These are phyloP conservation scores for Linnaemya tessellans DNA, from an alignment of 2,888 invertebrate species.

Conservation along the genomic window DNA sequence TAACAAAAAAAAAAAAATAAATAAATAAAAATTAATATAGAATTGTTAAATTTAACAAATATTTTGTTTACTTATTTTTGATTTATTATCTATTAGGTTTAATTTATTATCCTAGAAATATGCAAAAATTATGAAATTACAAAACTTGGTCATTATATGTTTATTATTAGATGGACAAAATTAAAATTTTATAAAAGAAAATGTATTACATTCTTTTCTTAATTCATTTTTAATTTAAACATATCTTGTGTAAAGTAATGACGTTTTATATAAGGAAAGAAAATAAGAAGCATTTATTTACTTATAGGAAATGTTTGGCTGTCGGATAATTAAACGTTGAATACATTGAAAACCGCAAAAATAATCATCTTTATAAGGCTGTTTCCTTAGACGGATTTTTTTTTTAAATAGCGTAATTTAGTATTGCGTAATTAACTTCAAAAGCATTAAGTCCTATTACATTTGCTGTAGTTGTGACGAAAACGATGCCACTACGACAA, in stretches of 20 bases:
- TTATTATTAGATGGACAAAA: constrained; percentile 51
- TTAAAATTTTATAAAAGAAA: constrained; percentile 64
- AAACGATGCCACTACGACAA: too few relatives aligned
- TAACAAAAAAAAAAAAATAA: constrained; percentile 35
- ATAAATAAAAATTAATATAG: constrained; percentile 51
- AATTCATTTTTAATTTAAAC: constrained; percentile 46
- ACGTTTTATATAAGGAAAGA: constrained; percentile 56
- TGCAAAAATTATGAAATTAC: constrained; percentile 70
- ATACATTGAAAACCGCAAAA: background rate
- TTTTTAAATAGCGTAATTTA: too few relatives aligned
- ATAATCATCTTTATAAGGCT: too few relatives aligned
- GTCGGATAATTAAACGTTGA: background rate
- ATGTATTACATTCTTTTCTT: constrained; percentile 64
- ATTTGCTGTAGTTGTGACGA: too few relatives aligned
- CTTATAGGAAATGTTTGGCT: background rate
- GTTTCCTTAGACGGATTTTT: too few relatives aligned
- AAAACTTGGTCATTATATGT: constrained; percentile 46
- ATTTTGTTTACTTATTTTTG: constrained; percentile 16
- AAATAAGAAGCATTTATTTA: background rate
- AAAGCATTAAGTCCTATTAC: too few relatives aligned
- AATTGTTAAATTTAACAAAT: constrained; percentile 58
- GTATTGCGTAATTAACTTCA: too few relatives aligned
- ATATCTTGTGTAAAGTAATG: constrained; percentile 59
- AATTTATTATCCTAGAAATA: constrained; percentile 61
- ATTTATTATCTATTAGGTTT: constrained; percentile 31